These are phyloP conservation scores for Amphimedon queenslandica DNA, from an alignment of 37 sponge, comb jelly and placozoan species.

Conservation along the genomic window DNA sequence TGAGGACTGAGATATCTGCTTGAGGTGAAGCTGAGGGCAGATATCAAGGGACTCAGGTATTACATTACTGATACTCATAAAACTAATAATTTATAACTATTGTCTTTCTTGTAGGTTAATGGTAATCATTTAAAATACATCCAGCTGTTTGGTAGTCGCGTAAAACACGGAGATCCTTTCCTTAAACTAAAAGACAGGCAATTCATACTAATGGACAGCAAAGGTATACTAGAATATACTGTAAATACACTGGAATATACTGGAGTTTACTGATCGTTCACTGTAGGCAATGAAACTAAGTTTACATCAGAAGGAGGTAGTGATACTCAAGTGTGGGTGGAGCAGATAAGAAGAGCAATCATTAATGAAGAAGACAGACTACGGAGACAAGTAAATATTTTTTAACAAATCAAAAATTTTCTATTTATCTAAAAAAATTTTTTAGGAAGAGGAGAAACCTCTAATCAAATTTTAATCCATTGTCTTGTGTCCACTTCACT, in stretches of 20 bases:
- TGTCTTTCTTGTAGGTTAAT: conserved; percentile 3
- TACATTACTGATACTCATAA: not conserved
- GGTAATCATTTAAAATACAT: not conserved
- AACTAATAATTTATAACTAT: not conserved
- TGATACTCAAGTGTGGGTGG: conserved; percentile 43
- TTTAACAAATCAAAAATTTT: too few relatives aligned
- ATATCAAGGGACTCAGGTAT: too few relatives aligned
- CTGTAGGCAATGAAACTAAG: conserved; percentile 6
- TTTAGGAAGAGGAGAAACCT: not conserved
- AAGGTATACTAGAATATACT: too few relatives aligned
- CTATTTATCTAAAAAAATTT: too few relatives aligned
- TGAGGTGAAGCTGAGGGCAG: too few relatives aligned
- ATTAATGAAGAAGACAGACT: conserved; percentile 35
- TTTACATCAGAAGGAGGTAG: conserved; percentile 19
- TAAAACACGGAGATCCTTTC: conserved; percentile 37
- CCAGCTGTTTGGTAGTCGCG: conserved; percentile 19
- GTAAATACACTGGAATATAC: too few relatives aligned
- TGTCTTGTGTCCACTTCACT: too few relatives aligned
- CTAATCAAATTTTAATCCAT: not conserved
- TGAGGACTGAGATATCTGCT: too few relatives aligned
- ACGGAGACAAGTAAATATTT: conserved; percentile 22
- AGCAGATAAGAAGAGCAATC: conserved; percentile 29
- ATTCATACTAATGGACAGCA: conserved; percentile 39
- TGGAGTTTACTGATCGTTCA: too few relatives aligned
- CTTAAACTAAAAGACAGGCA: conserved; percentile 35